Conservation (phyloP, 2,113 vertebrate genomes). For the Romanogobio albipinnatus region DNA sequence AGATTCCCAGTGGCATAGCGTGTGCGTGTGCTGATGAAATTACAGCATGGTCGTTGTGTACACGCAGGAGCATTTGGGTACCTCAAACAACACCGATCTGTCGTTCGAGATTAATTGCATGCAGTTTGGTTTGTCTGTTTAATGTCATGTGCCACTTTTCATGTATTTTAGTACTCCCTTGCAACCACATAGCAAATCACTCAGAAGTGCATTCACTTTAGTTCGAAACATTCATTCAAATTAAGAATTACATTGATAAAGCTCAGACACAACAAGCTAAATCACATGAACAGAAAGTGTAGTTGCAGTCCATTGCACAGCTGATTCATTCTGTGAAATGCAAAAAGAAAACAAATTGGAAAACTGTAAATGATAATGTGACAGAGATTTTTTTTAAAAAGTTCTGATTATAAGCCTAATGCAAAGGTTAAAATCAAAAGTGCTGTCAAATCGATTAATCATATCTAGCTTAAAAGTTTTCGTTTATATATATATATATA, state of each 20-base stretch:
- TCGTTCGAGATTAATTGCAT: not conserved
- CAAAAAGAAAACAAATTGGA: not conserved
- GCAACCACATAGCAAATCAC: not conserved
- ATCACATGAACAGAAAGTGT: not conserved
- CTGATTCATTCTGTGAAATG: not conserved
- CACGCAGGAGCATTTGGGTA: not conserved
- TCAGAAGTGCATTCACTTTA: not conserved
- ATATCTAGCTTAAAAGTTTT: too few relatives aligned
- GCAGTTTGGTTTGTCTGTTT: conserved; percentile 3
- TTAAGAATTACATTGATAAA: conserved; percentile 2
- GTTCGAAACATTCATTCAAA: not conserved
- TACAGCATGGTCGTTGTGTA: conserved; percentile 10
- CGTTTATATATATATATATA: too few relatives aligned
- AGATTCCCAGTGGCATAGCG: not conserved
- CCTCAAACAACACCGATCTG: not conserved
- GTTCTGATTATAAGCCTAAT: not conserved
- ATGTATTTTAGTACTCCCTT: not conserved
- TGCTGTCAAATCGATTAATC: too few relatives aligned
- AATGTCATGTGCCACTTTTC: not conserved
- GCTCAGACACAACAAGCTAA: not conserved
- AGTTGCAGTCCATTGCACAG: not conserved
- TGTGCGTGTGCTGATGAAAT: not conserved
- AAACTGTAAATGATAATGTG: not conserved
- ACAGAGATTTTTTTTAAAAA: too few relatives aligned
- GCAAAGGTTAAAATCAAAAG: too few relatives aligned